Evolutionary conservation across 2,888 invertebrate genomes (phyloP).

Genomic region (Unio pictorum): DNA sequence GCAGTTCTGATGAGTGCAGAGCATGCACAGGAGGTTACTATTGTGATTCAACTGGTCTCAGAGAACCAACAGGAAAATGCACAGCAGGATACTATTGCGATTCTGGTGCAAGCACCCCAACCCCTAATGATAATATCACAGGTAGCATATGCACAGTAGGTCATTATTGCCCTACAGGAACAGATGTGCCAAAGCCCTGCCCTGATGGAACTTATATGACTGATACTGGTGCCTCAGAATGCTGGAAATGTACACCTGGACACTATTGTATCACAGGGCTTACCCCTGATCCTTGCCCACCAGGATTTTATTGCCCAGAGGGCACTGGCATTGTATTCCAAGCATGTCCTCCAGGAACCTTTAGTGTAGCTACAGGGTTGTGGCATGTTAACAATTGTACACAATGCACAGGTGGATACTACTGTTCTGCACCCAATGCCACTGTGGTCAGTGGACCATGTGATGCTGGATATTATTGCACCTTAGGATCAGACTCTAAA

Average conservation of each 20-base stretch:
- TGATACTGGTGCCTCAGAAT: conserved; percentile 53
- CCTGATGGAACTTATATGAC: conserved; percentile 55
- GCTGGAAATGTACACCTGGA: conserved; percentile 61
- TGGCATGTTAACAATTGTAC: conserved; percentile 60
- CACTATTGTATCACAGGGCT: conserved; percentile 58
- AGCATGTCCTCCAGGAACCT: conserved; percentile 66
- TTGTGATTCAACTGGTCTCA: conserved; percentile 61
- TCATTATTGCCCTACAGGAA: conserved; percentile 65
- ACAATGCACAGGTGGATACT: conserved; percentile 63
- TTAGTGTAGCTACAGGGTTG: conserved; percentile 51
- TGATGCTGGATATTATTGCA: conserved; percentile 59
- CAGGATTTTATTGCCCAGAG: conserved; percentile 66
- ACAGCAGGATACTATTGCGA: conserved; percentile 61
- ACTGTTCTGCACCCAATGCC: conserved; percentile 56
- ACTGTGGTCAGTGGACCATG: conserved; percentile 55
- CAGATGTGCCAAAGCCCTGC: conserved; percentile 53
- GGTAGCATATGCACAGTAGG: conserved; percentile 64
- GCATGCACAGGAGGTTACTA: conserved; percentile 53
- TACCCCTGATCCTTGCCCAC: conserved; percentile 56
- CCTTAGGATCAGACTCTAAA: conserved; percentile 54
- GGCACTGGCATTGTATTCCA: conserved; percentile 64
- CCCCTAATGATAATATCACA: conserved; percentile 59
- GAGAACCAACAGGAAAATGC: conserved; percentile 60
- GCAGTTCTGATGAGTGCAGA: conserved; percentile 38
- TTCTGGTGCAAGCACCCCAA: conserved; percentile 49